Evolutionary conservation across 2,888 invertebrate genomes (phyloP).

Genomic region (Cryptus armator): DNA sequence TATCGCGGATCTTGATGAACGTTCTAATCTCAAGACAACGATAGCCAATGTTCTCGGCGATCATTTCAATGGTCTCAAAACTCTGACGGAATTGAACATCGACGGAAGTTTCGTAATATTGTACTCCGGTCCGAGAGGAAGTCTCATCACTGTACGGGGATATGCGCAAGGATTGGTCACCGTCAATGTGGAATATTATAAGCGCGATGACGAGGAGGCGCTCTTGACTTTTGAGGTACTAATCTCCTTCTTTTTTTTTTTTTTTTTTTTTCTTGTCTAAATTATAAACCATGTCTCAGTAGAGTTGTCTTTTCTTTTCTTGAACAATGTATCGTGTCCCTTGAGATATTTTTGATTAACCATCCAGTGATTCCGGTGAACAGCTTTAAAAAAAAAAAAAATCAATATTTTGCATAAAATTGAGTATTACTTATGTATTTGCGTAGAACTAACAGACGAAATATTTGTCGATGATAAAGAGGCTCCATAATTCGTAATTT

Average conservation of each 20-base stretch:
- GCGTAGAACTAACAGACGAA: background rate
- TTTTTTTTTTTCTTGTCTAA: background rate
- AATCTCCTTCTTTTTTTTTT: slow-evolving; percentile 10
- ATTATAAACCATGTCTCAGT: background rate
- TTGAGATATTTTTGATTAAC: slow-evolving; percentile 4
- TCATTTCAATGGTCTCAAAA: slow-evolving; percentile 90
- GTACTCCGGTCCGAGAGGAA: slow-evolving; percentile 90
- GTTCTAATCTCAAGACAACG: slow-evolving; percentile 89
- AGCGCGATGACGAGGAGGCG: slow-evolving; percentile 91
- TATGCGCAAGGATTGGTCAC: slow-evolving; percentile 92
- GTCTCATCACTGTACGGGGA: slow-evolving; percentile 90
- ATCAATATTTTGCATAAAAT: too few relatives aligned
- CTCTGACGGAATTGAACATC: slow-evolving; percentile 89
- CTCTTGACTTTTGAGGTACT: slow-evolving; percentile 92
- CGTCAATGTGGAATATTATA: slow-evolving; percentile 93
- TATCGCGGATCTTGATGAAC: slow-evolving; percentile 89
- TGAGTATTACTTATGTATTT: background rate
- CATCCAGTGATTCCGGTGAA: background rate
- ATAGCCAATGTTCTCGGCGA: slow-evolving; percentile 90
- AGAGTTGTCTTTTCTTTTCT: slow-evolving; percentile 10
- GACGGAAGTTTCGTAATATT: slow-evolving; percentile 91
- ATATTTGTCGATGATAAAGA: too few relatives aligned
- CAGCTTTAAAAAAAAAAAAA: background rate
- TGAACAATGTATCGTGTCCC: slow-evolving; percentile 18
- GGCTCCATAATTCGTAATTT: too few relatives aligned